These are phyloP conservation scores for Spicauda simplicius DNA, from an alignment of 2,888 invertebrate species.

Conservation along the genomic window DNA sequence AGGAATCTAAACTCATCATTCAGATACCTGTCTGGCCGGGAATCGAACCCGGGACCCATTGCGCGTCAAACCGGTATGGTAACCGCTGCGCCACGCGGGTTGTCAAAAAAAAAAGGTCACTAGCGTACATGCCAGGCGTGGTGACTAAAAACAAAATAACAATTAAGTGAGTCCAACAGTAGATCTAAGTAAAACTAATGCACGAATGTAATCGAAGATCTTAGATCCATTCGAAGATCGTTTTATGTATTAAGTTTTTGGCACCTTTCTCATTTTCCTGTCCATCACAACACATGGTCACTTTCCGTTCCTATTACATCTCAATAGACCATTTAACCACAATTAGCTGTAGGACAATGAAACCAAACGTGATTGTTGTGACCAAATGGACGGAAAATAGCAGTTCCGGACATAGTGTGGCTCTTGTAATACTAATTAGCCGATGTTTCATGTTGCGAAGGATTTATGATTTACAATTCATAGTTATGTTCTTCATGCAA, in stretches of 20 bases:
- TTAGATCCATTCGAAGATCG: no score
- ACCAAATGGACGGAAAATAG: constrained; percentile 8
- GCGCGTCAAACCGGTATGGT: no score
- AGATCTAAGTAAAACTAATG: no score
- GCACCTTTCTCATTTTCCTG: constrained; percentile 15
- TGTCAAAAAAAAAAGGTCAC: no score
- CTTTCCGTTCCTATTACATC: constrained; percentile 3
- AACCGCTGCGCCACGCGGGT: no score
- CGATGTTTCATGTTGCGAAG: constrained; percentile 5
- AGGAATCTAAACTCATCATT: no score
- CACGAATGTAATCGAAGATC: no score
- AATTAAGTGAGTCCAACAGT: no score
- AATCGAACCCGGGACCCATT: no score
- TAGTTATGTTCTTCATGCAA: not conserved
- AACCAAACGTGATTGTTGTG: not conserved
- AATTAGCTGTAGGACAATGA: constrained; percentile 17
- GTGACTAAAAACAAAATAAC: no score
- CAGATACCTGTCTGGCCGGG: no score
- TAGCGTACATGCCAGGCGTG: no score
- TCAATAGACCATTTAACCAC: constrained; percentile 13
- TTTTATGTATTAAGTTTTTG: not conserved
- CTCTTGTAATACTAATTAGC: constrained; percentile 20
- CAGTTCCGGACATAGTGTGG: not conserved
- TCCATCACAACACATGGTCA: constrained; percentile 7
- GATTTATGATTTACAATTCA: not conserved